Evolutionary conservation across 2,113 vertebrate species (phyloP), one percentile per base, ranked within the genome.

Genomic region (Ptilonorhynchus violaceus): DNA sequence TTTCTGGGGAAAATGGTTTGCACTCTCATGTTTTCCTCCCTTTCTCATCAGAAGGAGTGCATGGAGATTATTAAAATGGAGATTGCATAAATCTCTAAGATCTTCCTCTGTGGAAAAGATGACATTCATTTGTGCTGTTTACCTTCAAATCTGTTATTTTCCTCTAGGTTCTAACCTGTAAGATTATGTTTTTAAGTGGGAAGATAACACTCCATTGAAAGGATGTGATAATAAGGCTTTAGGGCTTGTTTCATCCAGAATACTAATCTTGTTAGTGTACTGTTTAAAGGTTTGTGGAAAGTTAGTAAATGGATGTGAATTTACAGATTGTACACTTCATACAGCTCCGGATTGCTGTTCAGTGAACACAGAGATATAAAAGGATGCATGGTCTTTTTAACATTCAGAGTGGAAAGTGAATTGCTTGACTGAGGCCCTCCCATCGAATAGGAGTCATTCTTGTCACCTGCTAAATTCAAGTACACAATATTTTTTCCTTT

Each of bases 131-230:
- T 88, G n/a, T 76, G 42, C 50, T 87, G n/a, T 93, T 96, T 96
- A 89, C 84, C 81, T 96, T 86, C 68, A 90, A 93, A 69, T 93
- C 62, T 93, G n/a, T 86, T 94, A 59, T 75, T 94, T 97, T 91
- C 59, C 68, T 90, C 46, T 91, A 87, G 87, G 55, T 94, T 93
- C 72, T 70, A 95, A 94, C 69, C 76, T 87, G 69, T 67, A 87
- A 79, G 28, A 16, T 62, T 28, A 5, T 83, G 62, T 50, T 8
- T 18, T 28, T 3, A 68, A 72, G 44, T 89, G 64, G 67, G 66
- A 92, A 72, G 82, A 80, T 96, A 97, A 63, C 76, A 87, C 49
- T 25, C 22, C 14, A 41, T 93, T 96, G 85, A 92, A 93, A 93
- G 37, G 76, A 86, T 87, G 55, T 3, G 13, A 80, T 97, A 93